A percentile compares a stretch with the other conserved stretches of the same genome.
Evolutionary conservation across 2,888 invertebrate genomes (phyloP).

Genomic region (Bursaphelenchus okinawaensis): DNA sequence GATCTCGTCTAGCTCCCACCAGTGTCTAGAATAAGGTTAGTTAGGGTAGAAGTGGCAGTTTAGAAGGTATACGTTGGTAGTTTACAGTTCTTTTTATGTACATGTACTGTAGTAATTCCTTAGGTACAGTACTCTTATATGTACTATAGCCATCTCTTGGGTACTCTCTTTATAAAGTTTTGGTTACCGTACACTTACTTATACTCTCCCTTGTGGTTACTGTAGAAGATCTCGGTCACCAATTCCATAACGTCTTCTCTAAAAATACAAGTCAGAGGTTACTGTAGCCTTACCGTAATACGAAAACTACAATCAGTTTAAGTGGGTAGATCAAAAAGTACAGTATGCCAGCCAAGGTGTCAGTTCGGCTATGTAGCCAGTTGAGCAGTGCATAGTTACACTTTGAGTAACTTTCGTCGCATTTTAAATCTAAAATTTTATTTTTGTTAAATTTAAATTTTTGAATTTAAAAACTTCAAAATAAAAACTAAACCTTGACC

Average conservation of each 20-base stretch:
- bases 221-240: conserved; percentile 31
- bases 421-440: conserved; percentile 1
- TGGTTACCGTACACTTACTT: conserved; percentile 6
- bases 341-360: conserved; percentile 29
- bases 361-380: conserved; percentile 33
- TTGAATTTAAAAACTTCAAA: too few relatives aligned
- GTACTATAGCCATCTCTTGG: too few relatives aligned
- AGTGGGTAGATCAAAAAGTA: conserved; percentile 36
- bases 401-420: background rate
- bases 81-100: too few relatives aligned
- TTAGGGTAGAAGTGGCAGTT: too few relatives aligned
- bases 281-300: conserved; percentile 21
- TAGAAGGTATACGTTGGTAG: too few relatives aligned
- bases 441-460: too few relatives aligned
- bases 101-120: too few relatives aligned
- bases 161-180: too few relatives aligned
- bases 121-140: too few relatives aligned
- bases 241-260: conserved; percentile 36
- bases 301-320: conserved; percentile 32
- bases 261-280: background rate
- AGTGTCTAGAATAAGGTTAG: background rate
- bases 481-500: too few relatives aligned
- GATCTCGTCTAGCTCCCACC: background rate
- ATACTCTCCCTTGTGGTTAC: conserved; percentile 9
- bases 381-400: conserved; percentile 15